Percentiles rank a stretch among this genome's conserved stretches.
Conservation (phyloP, 1,140 invertebrate species). For the Caenorhabditis tropicalis region DNA sequence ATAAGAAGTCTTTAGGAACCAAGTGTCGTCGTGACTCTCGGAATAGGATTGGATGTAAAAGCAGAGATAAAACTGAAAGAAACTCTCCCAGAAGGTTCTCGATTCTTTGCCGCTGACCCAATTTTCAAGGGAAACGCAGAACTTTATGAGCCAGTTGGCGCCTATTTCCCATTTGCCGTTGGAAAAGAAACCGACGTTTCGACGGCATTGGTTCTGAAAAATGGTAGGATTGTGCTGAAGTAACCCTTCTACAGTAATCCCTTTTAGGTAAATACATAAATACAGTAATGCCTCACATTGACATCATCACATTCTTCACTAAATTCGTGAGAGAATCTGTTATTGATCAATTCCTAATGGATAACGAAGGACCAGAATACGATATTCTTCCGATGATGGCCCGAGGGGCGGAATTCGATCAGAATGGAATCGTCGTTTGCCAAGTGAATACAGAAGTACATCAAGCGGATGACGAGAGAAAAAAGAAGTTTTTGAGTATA, state of each 20-base stretch:
- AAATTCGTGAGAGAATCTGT: conserved; percentile 1
- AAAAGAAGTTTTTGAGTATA: neutral
- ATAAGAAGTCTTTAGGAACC: too few species aligned
- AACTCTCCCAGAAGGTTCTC: neutral
- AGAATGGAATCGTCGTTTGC: conserved; percentile 25
- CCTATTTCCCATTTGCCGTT: conserved; percentile 60
- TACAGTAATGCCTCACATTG: neutral
- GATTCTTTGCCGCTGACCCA: conserved; percentile 44
- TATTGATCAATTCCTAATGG: conserved; percentile 10
- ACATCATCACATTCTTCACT: conserved; percentile 20
- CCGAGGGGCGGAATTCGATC: conserved; percentile 10
- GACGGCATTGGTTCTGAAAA: neutral
- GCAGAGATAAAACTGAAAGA: neutral
- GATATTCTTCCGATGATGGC: conserved; percentile 38
- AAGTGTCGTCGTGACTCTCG: neutral
- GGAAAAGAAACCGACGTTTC: conserved; percentile 31
- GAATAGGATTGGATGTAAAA: neutral
- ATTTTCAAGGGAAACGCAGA: conserved; percentile 36
- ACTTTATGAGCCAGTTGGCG: conserved; percentile 38
- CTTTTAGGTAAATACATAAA: neutral
- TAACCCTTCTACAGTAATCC: neutral
- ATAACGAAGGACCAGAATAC: conserved; percentile 11
- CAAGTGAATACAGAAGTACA: conserved; percentile 36
- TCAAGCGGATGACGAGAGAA: neutral
- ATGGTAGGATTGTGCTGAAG: neutral